Percentiles rank a stretch among this genome's conserved stretches.
Conservation (phyloP, 2,113 vertebrate genomes). For the Tychaedon coryphoeus region DNA sequence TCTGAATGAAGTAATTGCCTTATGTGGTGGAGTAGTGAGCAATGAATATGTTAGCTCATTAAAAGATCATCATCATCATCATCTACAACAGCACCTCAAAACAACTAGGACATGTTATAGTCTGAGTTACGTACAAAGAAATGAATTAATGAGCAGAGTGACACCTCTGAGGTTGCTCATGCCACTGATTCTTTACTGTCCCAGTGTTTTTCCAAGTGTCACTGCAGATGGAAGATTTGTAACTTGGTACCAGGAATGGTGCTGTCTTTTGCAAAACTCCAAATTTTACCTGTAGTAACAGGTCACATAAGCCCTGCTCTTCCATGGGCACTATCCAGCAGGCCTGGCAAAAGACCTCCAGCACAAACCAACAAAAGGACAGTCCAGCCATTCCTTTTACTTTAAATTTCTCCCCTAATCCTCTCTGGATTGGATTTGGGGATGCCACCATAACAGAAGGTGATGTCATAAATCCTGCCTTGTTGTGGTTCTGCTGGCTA, state of each 20-base stretch:
- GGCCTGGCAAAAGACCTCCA: not conserved
- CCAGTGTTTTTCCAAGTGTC: not conserved
- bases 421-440: not conserved
- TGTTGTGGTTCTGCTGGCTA: not conserved
- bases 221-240: not conserved
- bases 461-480: not conserved
- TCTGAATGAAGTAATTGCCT: not conserved
- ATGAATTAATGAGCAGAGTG: not conserved
- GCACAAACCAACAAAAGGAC: not conserved
- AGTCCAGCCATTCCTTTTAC: not conserved
- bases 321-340: not conserved
- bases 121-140: not conserved
- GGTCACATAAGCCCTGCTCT: not conserved
- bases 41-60: not conserved
- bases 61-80: not conserved
- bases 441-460: not conserved
- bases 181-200: not conserved
- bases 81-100: not conserved
- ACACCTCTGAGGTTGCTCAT: not conserved
- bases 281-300: not conserved
- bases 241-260: not conserved
- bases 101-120: not conserved
- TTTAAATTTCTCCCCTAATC: not conserved
- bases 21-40: not conserved
- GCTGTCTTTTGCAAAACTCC: not conserved